phyloP scores from a whole-genome alignment of 2,797 vertebrate genomes.

The Garrulus glandarius region DNA sequence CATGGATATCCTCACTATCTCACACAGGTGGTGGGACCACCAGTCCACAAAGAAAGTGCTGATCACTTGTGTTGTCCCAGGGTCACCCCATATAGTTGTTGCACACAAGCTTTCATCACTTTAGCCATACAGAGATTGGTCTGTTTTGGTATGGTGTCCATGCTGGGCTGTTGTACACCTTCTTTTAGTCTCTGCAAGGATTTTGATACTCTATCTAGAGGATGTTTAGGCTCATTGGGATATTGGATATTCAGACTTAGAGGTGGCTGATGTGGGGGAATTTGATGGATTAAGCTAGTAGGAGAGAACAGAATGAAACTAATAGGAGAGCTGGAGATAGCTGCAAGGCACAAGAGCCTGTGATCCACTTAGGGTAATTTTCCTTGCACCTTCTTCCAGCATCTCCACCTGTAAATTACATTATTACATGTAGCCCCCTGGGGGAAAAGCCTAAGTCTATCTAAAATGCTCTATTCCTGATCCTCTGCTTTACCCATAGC shows the following conservation, averaged over 20 bases:
- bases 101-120: background rate
- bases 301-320: background rate
- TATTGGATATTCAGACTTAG: background rate
- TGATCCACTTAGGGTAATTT: background rate
- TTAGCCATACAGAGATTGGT: background rate
- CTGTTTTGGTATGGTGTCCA: background rate
- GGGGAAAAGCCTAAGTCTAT: background rate
- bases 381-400: background rate
- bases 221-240: background rate
- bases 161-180: background rate
- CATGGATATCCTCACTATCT: background rate
- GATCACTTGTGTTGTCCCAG: background rate
- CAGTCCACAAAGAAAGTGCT: fast-evolving
- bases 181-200: background rate
- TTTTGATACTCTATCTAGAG: background rate
- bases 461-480: background rate
- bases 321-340: background rate
- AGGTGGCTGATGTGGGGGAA: background rate
- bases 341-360: background rate
- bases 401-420: background rate
- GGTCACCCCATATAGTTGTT: background rate
- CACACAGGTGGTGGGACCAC: fast-evolving
- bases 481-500: background rate
- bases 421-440: background rate
- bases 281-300: background rate